Evolutionary conservation across 2,113 vertebrate genomes (phyloP), one percentile per base, ranked within the genome.

Genomic region (Hippolais icterina): DNA sequence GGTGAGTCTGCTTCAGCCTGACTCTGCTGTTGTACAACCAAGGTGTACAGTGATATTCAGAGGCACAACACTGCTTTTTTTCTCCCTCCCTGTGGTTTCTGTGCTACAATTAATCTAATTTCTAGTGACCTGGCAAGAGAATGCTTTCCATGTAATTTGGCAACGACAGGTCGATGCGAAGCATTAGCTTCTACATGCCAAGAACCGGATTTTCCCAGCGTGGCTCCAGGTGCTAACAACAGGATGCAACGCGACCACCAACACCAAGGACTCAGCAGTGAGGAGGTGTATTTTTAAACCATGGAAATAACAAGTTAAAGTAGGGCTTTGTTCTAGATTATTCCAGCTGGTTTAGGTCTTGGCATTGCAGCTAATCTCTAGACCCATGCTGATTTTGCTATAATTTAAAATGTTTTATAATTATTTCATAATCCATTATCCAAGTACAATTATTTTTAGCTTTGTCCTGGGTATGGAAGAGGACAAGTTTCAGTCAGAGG

Each of bases 81-180:
- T 1, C 69, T 56, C 59, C 42, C n/a, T 83, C 66, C 49, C 66
- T 19, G 49, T 46, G 74, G 65, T 75, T 94, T 88, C 80, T 83
- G 89, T 93, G 94, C 86, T 96, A 96, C 95, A 97, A 97, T 96
- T 97, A 96, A 96, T 95, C 95, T 94, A 96, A 97, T 97, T 96
- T 97, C 83, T 94, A 96, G 52, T 88, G 84, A 95, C 82, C 93
- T 94, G 94, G 80, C 93, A 94, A 83, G 65, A 78, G 77, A 85
- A 92, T 0, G 15, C 79, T 93, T 91, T 94, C 83, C 56, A 68
- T 86, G 89, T 92, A 94, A 91, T 87, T 92, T 96, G 96, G 96
- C 94, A 96, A 87, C 1, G 14, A 90, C 72, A 87, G 3, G 11
- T 69, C 1, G 3, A 94, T 71, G 89, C 3, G 2, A 87, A 70